Base-by-base conservation (phyloP, 2,888 invertebrate genomes). In the Chrysolina haemoptera region DNA sequence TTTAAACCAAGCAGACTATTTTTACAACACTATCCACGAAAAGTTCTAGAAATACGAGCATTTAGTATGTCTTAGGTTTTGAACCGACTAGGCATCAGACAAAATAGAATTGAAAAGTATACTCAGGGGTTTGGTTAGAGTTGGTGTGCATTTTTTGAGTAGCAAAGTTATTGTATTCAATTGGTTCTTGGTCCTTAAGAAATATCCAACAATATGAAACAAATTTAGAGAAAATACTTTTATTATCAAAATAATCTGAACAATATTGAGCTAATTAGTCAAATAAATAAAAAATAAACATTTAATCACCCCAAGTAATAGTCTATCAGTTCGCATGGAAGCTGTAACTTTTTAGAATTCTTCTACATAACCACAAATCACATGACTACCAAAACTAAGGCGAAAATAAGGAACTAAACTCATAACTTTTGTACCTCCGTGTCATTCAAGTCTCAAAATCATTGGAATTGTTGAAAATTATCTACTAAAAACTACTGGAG, bases 381-480 rank as follows among this genome's bases (percentile, higher is more conserved):
- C 69, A 55, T 48, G 53, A n/a, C 18, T 73, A 66, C 68, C 63
- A 41, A 68, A 18, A 50, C 59, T 69, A 66, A 59, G 68, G 73
- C 40, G 46, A 27, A 14, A 66, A 46, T 48, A 46, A 74, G 43
- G 63, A 74, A 74, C 74, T 65, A 70, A 69, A 65, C 9, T 35
- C 0, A 35, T 35, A 43, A 55, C 22, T 70, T 70, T 70, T 67
- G 70, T 74, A 74, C 70, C 55, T 62, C 12, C 48, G 27, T 20
- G 12, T 65, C 8, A 35, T 6, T 35, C 64, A 43, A 59, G 35
- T 59, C 27, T 59, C 59, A 35, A 59, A 27, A 27, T 41, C 59
- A 68, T 71, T 71, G 71, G 71, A 68, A 64, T 35, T 18, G 14
- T 35, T 46, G 48, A 48, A 64, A 64, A 59, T 9, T 43, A 55